These are phyloP conservation scores for Circaetus cinerascens DNA, from an alignment of 2,113 vertebrate genomes.

Conservation along the genomic window DNA sequence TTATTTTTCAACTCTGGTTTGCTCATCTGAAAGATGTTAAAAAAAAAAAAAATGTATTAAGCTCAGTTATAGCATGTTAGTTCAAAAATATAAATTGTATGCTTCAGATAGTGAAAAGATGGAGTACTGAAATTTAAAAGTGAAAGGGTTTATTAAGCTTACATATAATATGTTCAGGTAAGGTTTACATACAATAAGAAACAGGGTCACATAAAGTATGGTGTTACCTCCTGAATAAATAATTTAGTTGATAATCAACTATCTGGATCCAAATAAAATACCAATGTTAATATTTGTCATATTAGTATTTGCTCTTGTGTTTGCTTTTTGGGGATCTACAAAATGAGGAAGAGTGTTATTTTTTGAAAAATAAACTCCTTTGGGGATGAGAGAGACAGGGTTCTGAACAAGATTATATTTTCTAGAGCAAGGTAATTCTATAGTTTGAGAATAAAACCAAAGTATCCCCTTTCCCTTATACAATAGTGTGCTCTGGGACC, in stretches of 20 bases:
- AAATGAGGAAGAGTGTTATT: neutral
- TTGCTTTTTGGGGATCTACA: neutral
- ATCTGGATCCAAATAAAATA: neutral
- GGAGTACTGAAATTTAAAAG: neutral
- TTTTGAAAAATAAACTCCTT: neutral
- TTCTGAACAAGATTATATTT: neutral
- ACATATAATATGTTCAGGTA: neutral
- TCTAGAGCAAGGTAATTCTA: neutral
- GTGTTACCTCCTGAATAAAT: neutral
- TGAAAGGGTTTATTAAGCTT: neutral
- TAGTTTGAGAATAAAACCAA: neutral
- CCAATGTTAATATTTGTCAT: neutral
- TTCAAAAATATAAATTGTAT: neutral
- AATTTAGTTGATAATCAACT: neutral
- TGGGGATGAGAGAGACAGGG: neutral
- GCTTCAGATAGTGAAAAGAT: neutral
- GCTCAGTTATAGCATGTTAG: neutral
- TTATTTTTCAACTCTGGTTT: neutral
- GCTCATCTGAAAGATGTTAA: neutral
- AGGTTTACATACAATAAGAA: neutral
- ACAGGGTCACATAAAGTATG: neutral
- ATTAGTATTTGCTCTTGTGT: neutral
- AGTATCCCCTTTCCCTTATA: accelerated
- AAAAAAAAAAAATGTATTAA: neutral
- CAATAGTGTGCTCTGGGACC: neutral